Evolutionary conservation across 2,888 invertebrate genomes (phyloP).

Genomic region (Galerucella pusilla): DNA sequence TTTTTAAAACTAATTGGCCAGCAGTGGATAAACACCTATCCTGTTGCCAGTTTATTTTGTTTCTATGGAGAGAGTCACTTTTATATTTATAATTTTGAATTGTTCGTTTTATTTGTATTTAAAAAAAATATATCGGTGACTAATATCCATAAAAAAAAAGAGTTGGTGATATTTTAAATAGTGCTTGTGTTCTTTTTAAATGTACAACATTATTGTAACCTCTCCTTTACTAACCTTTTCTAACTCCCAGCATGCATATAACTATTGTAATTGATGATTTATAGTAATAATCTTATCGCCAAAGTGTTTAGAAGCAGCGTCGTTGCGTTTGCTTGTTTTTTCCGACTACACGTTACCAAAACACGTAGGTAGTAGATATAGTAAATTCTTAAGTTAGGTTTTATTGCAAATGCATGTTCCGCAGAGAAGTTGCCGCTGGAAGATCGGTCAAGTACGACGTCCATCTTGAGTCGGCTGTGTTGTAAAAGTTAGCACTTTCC

Average conservation of each 20-base stretch:
- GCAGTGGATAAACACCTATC: constrained; percentile 62
- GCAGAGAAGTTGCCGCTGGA: constrained; percentile 15
- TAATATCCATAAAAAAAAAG: constrained; percentile 48
- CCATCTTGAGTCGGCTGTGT: constrained; percentile 62
- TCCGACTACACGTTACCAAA: constrained; percentile 13
- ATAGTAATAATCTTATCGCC: constrained; percentile 26
- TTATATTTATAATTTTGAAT: constrained; percentile 1
- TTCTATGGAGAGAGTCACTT: constrained; percentile 33
- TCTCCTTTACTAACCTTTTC: constrained; percentile 42
- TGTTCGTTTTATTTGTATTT: background rate
- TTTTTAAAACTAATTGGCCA: constrained; percentile 54
- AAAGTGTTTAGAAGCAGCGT: constrained; percentile 17
- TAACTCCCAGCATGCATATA: constrained; percentile 53
- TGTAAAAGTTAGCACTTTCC: constrained; percentile 63
- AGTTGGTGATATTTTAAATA: constrained; percentile 65
- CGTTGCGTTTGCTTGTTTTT: constrained; percentile 17
- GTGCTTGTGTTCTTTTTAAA: constrained; percentile 56
- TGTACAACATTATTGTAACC: constrained; percentile 37
- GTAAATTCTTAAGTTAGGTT: constrained; percentile 17
- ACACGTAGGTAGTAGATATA: constrained; percentile 22
- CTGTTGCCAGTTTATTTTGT: constrained; percentile 56
- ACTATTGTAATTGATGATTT: constrained; percentile 32
- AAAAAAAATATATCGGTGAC: constrained; percentile 27
- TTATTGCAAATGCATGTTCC: constrained; percentile 21
- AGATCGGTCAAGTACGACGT: constrained; percentile 11